Conservation (phyloP, 2,113 vertebrate species). For the Epinephelus moara region DNA sequence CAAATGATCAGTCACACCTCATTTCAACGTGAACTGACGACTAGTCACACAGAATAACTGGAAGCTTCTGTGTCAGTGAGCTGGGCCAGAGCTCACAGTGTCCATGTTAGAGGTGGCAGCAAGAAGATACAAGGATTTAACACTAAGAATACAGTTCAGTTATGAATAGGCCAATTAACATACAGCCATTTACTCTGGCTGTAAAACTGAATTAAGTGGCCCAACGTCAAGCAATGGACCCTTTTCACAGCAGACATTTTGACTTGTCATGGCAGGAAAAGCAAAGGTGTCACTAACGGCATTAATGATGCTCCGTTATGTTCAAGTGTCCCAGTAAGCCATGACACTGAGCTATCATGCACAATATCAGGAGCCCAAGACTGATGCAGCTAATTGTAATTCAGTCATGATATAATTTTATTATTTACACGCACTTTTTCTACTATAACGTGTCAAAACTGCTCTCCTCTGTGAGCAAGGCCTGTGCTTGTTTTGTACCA, state of each 20-base stretch:
- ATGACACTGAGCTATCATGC: not conserved
- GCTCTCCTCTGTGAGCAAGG: not conserved
- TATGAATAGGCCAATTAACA: not conserved
- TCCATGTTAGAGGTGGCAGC: not conserved
- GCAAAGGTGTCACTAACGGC: not conserved
- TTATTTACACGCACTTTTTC: not conserved
- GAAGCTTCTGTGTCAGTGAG: not conserved
- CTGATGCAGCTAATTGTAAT: not conserved
- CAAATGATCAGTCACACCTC: not conserved
- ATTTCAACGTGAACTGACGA: not conserved
- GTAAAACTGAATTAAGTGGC: not conserved
- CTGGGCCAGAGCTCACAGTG: not conserved
- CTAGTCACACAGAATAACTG: not conserved
- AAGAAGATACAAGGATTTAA: not conserved
- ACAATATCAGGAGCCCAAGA: not conserved
- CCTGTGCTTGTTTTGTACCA: not conserved
- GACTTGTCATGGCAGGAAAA: not conserved
- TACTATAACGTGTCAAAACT: no score
- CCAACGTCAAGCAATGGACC: not conserved
- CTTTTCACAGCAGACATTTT: not conserved
- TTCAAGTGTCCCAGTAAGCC: not conserved
- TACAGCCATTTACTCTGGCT: not conserved
- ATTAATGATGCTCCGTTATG: not conserved
- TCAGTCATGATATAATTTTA: not conserved
- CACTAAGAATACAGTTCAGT: not conserved